phyloP scores from a whole-genome alignment of 1,140 invertebrate genomes.

The Magallana angulata region DNA sequence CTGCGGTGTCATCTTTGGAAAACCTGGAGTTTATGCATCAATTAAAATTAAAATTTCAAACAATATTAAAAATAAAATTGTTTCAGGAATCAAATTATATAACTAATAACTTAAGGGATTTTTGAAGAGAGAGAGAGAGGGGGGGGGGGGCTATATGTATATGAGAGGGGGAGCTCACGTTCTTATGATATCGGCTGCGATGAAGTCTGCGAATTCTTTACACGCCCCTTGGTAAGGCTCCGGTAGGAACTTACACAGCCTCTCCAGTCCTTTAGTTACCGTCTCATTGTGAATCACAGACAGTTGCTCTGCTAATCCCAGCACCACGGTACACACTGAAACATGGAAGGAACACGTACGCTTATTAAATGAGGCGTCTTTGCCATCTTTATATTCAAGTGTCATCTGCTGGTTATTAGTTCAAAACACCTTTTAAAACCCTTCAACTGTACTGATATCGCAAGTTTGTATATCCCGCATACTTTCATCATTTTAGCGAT shows the following conservation, averaged over 20 bases:
- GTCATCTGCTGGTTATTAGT: no score
- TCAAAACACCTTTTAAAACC: no score
- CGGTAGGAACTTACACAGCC: slow-evolving; percentile 70
- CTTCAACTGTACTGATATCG: no score
- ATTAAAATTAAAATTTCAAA: no score
- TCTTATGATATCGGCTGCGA: slow-evolving; percentile 64
- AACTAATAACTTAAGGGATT: no score
- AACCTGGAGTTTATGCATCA: slow-evolving; percentile 18
- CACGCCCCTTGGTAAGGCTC: slow-evolving; percentile 55
- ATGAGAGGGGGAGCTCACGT: slow-evolving; percentile 56
- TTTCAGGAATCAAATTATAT: no score
- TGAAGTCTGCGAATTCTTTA: slow-evolving; percentile 57
- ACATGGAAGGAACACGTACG: not conserved
- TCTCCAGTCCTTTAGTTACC: slow-evolving; percentile 63
- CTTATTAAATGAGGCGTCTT: no score
- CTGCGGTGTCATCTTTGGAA: slow-evolving; percentile 45
- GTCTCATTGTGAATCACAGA: slow-evolving; percentile 75
- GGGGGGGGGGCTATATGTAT: not conserved
- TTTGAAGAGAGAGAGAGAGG: no score
- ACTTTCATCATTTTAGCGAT: no score
- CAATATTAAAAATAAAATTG: no score
- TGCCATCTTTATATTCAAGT: no score
- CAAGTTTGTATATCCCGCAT: no score
- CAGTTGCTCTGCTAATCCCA: slow-evolving; percentile 72
- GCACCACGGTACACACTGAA: slow-evolving; percentile 74